Base-by-base conservation (phyloP, 2,113 vertebrate genomes). In the Hepsetus odoe region DNA sequence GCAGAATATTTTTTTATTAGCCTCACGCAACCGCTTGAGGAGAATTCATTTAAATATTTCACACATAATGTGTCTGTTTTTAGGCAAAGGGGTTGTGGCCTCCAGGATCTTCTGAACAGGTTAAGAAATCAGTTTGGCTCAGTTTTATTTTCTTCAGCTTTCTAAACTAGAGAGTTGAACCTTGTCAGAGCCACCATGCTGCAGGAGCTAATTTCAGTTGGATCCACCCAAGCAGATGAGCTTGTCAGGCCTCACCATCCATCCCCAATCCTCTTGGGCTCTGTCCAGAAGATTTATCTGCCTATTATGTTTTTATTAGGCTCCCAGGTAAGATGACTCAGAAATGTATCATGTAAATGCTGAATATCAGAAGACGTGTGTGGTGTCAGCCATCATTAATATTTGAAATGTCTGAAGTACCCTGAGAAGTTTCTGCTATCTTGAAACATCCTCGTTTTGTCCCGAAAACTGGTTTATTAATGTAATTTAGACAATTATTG, bases 131-230 rank as follows among this genome's bases (percentile, higher is more conserved):
- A 59, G 13, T 30, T 30, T 14, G 3, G 16, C 4, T 1, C 20
- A 64, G 26, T 35, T 64, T 35, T n/a, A n/a, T n/a, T 33, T 61
- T 53, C 20, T 33, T 59, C 26, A 59, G 12, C 13, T 61, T 61
- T 32, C 16, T 28, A 16, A 33, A 9, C 16, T 9, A 11, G 32
- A 32, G 32, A 65, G 22, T 65, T 18, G 18, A 65, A 65, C 32
- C 59, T 0, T 20, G 14, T 35, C 42, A 14, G 32, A 38, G 40
- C 30, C n/a, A 12, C 6, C n/a, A 65, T 71, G 11, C 73, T 72
- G 14, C 40, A 76, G n/a, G 49, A 77, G 56, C 18, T 64, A 11
- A 68, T 61, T 77, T 77, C 26, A 20, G 26, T 59, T 69, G 72
- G 65, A 51, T 66, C 49, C 26, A 28, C 40, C 16, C 26, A 33